Percentiles rank a stretch among this genome's conserved stretches.
These are phyloP conservation scores for Stegodyphus mimosarum DNA, from an alignment of 1,140 invertebrate genomes.

Conservation along the genomic window DNA sequence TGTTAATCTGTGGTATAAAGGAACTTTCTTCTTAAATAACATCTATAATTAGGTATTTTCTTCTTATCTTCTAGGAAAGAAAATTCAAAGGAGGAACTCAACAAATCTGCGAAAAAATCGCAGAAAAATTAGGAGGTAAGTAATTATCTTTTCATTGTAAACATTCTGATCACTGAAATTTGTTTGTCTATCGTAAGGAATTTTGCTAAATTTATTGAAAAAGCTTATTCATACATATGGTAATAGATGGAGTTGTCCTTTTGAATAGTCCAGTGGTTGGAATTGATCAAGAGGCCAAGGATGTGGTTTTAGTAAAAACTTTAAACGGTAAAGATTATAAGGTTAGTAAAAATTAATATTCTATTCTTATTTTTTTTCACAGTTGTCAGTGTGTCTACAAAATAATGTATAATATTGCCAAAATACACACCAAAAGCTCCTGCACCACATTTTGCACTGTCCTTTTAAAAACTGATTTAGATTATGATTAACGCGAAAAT, in stretches of 20 bases:
- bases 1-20: too few relatives aligned
- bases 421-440: too few relatives aligned
- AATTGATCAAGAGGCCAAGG: constrained; percentile 51
- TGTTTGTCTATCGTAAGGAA: background rate
- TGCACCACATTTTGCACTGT: too few relatives aligned
- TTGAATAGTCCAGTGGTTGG: constrained; percentile 47
- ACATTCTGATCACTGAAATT: background rate
- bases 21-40: too few relatives aligned
- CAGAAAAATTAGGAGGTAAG: constrained; percentile 65
- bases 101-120: constrained; percentile 67
- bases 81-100: constrained; percentile 69
- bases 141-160: background rate
- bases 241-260: constrained; percentile 18
- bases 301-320: constrained; percentile 62
- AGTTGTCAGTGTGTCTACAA: too few relatives aligned
- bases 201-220: background rate
- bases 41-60: too few relatives aligned
- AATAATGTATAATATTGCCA: too few relatives aligned
- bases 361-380: too few relatives aligned
- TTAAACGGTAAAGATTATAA: constrained; percentile 62
- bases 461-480: too few relatives aligned
- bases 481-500: too few relatives aligned
- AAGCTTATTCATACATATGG: background rate
- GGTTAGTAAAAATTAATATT: constrained; percentile 15
- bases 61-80: constrained; percentile 64